Evolutionary conservation across 2,113 vertebrate genomes (phyloP).

Genomic region (Thryonomys swinderianus): DNA sequence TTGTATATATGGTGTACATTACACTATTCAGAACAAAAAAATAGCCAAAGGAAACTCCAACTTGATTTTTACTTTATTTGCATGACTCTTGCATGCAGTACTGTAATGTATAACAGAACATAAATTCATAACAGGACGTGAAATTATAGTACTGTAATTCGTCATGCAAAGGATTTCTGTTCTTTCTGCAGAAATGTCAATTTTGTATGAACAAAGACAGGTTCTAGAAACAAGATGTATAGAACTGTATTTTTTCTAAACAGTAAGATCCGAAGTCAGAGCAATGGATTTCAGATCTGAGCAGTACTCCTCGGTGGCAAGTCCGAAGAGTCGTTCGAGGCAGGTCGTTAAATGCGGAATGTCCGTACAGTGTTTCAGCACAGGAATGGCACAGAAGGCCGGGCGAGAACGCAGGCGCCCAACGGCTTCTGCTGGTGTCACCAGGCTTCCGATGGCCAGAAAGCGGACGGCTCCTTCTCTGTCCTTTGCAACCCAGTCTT

Average conservation of each 20-base stretch:
- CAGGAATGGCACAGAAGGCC: background rate
- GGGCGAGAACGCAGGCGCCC: background rate
- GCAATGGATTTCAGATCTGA: background rate
- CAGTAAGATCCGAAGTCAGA: background rate
- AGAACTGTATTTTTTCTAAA: background rate
- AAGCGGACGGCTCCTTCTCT: background rate
- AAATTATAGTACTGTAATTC: background rate
- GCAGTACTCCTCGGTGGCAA: background rate
- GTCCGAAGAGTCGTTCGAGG: background rate
- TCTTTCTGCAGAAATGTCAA: background rate
- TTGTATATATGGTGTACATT: background rate
- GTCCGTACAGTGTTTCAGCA: background rate
- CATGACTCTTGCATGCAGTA: background rate
- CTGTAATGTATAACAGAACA: background rate
- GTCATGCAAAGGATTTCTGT: too few species aligned
- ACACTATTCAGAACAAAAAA: background rate
- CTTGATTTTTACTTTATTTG: background rate
- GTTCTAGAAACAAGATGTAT: background rate
- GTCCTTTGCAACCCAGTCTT: background rate
- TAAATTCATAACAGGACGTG: background rate
- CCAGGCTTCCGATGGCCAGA: background rate
- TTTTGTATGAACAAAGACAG: background rate
- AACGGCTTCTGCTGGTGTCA: background rate
- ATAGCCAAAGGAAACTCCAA: background rate
- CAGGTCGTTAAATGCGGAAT: background rate